Conservation (phyloP, 2,797 vertebrate species). For the Hydrolagus colliei region DNA sequence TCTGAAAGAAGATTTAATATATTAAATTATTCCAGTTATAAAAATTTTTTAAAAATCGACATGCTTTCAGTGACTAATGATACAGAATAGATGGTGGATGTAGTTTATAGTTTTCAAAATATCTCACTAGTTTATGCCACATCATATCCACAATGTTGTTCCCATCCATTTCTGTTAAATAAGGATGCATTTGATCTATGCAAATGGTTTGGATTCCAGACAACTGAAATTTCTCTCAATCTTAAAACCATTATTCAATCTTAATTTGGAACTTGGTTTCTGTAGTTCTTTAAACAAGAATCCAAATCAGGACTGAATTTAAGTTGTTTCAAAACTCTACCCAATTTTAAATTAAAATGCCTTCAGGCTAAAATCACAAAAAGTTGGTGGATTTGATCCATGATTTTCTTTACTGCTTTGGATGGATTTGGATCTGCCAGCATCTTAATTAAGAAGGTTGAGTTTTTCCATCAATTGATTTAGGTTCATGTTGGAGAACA, state of each 20-base stretch:
- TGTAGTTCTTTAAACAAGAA: too few relatives aligned
- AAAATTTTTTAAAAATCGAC: neutral
- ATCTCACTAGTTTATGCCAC: neutral
- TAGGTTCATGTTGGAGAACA: too few relatives aligned
- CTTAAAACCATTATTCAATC: too few relatives aligned
- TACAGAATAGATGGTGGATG: neutral
- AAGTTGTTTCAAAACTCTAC: too few relatives aligned
- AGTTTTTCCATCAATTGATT: neutral
- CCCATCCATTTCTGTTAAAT: neutral
- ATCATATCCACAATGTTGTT: neutral
- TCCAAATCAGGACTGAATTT: too few relatives aligned
- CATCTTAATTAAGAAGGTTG: neutral
- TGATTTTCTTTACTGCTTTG: neutral
- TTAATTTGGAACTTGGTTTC: too few relatives aligned
- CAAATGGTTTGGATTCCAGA: too few relatives aligned
- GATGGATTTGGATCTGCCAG: neutral
- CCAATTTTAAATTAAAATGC: too few relatives aligned
- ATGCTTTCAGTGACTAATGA: neutral
- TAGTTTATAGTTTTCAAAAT: neutral
- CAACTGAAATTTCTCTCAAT: too few relatives aligned
- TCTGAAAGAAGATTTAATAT: constrained; percentile 44
- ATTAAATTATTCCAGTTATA: neutral
- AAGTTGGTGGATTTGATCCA: neutral
- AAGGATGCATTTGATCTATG: neutral
- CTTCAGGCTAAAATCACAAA: neutral